phyloP scores from a whole-genome alignment of 2,113 vertebrate genomes.

The Trematomus loennbergii region DNA sequence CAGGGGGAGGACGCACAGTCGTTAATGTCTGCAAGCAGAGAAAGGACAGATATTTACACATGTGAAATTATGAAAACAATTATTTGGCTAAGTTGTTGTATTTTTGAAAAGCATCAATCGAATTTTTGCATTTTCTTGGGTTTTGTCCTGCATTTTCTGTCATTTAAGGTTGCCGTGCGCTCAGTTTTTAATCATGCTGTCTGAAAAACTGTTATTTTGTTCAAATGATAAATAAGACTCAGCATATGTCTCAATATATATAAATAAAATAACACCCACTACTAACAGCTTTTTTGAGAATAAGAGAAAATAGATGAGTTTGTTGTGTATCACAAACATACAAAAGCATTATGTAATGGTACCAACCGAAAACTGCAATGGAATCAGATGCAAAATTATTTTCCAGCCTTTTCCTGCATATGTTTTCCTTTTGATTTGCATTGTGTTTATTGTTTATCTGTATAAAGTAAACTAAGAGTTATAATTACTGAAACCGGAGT shows the following conservation, averaged over 20 bases:
- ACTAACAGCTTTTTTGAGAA: background rate
- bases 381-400: background rate
- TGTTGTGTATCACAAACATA: background rate
- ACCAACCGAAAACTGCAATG: background rate
- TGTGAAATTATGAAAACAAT: background rate
- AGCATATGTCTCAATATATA: background rate
- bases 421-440: background rate
- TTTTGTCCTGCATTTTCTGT: background rate
- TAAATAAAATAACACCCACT: background rate
- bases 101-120: too few relatives aligned
- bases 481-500: conserved; percentile 19
- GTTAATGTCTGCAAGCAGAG: conserved; percentile 88
- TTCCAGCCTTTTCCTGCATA: background rate
- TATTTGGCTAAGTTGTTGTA: background rate
- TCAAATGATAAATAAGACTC: too few relatives aligned
- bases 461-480: conserved; percentile 29
- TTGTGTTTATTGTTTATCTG: background rate
- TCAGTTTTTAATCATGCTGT: background rate
- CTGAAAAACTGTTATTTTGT: background rate
- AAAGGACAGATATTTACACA: background rate
- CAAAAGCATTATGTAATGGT: background rate
- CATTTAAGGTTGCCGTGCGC: too few relatives aligned
- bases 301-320: background rate
- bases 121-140: background rate
- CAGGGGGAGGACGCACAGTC: conserved; percentile 92